Percentiles rank a stretch among this genome's conserved stretches.
phyloP scores from a whole-genome alignment of 2,797 vertebrate genomes.

The Coracias cyanogaster region DNA sequence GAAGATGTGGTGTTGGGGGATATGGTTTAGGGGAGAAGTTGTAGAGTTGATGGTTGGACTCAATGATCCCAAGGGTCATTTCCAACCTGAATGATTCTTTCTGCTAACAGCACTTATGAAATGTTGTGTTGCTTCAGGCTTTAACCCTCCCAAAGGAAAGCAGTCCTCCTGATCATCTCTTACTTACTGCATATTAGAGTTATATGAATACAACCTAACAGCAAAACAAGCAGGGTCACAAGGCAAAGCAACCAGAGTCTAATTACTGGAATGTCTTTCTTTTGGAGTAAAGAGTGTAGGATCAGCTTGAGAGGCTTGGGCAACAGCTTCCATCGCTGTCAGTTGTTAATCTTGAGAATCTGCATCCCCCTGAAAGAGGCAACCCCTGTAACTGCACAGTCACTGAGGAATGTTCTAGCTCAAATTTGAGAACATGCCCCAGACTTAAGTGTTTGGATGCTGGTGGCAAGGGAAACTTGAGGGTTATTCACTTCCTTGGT shows the following conservation, averaged over 20 bases:
- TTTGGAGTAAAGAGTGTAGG: neutral
- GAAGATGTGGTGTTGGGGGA: neutral
- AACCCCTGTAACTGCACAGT: neutral
- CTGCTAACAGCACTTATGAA: neutral
- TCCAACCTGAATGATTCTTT: neutral
- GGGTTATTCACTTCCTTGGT: neutral
- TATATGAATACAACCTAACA: neutral
- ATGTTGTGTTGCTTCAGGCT: neutral
- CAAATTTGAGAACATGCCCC: fast-evolving
- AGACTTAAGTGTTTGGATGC: neutral
- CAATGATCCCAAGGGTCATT: too few relatives aligned
- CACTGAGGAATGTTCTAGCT: neutral
- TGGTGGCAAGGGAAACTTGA: neutral
- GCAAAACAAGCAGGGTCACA: neutral
- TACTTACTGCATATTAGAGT: fast-evolving
- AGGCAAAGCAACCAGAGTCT: neutral
- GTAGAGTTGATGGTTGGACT: too few relatives aligned
- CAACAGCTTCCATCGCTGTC: fast-evolving
- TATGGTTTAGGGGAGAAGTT: too few relatives aligned
- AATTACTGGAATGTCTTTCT: neutral
- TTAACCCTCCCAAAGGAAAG: neutral
- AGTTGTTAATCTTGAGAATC: neutral
- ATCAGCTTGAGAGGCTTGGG: neutral
- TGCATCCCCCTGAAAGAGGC: neutral
- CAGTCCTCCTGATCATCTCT: neutral